Percentiles rank a stretch among this genome's conserved stretches.
These are phyloP conservation scores for Polydrusus cervinus DNA, from an alignment of 2,888 invertebrate species.

Conservation along the genomic window DNA sequence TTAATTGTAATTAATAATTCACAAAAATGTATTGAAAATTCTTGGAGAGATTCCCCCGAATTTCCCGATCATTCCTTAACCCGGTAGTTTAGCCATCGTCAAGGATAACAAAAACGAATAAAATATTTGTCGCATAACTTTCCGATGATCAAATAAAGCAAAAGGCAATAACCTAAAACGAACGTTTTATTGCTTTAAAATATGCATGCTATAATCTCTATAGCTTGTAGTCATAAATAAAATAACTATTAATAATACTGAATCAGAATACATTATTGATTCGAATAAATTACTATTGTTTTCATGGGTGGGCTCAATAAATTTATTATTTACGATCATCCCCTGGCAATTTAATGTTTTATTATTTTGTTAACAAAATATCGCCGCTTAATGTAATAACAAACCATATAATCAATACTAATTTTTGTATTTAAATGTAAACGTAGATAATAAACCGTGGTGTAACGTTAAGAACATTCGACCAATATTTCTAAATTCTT, in stretches of 20 bases:
- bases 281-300: constrained; percentile 42
- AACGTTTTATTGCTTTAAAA: not conserved
- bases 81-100: too few relatives aligned
- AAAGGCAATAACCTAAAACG: not conserved
- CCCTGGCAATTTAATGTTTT: constrained; percentile 33
- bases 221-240: constrained; percentile 11
- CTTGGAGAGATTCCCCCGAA: too few relatives aligned
- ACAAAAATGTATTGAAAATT: too few relatives aligned
- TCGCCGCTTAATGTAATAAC: not conserved
- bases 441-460: not conserved
- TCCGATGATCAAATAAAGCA: constrained; percentile 1
- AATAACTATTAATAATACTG: constrained; percentile 16
- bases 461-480: not conserved
- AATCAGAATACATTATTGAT: constrained; percentile 28
- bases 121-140: not conserved
- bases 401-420: constrained; percentile 23
- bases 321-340: constrained; percentile 46
- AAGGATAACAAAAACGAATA: too few relatives aligned
- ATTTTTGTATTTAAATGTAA: constrained; percentile 7
- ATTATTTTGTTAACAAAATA: constrained; percentile 30
- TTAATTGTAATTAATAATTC: too few relatives aligned
- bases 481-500: too few relatives aligned
- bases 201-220: not conserved
- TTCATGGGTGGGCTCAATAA: constrained; percentile 39
- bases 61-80: too few relatives aligned